Conservation (phyloP, 2,797 vertebrate genomes). For the Sebastes cheni region DNA sequence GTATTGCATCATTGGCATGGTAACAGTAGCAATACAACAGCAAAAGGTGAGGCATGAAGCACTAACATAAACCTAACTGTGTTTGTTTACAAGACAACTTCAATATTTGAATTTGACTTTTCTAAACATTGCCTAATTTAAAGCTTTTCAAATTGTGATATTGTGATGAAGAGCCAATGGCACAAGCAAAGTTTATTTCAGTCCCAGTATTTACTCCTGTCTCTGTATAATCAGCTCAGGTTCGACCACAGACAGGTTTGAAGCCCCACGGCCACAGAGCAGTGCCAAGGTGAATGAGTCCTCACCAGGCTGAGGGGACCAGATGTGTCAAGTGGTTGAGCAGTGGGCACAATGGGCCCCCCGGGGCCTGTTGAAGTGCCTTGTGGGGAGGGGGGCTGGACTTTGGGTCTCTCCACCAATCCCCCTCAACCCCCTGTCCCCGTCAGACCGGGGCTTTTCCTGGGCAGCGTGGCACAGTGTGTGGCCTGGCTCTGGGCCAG, state of each 20-base stretch:
- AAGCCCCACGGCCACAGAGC: not conserved
- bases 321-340: constrained; percentile 70
- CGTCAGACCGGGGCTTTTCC: constrained; percentile 73
- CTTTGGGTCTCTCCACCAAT: constrained; percentile 19
- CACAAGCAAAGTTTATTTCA: not conserved
- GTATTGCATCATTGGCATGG: not conserved
- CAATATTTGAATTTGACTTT: not conserved
- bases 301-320: constrained; percentile 50
- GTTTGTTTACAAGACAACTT: not conserved
- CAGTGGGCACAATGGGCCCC: constrained; percentile 49
- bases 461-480: constrained; percentile 70
- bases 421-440: constrained; percentile 34
- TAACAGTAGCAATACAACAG: not conserved
- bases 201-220: not conserved
- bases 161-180: not conserved
- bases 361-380: constrained; percentile 51
- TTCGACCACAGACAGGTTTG: constrained; percentile 20
- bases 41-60: not conserved
- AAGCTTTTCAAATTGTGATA: not conserved
- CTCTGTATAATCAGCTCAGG: constrained; percentile 22
- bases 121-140: not conserved
- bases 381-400: constrained; percentile 38
- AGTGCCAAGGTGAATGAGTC: constrained; percentile 38
- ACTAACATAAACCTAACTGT: not conserved
- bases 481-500: constrained; percentile 80